A percentile compares a stretch with the other conserved stretches of the same genome.
Evolutionary conservation across 2,888 invertebrate genomes (phyloP).

Genomic region (Hipparchia semele): DNA sequence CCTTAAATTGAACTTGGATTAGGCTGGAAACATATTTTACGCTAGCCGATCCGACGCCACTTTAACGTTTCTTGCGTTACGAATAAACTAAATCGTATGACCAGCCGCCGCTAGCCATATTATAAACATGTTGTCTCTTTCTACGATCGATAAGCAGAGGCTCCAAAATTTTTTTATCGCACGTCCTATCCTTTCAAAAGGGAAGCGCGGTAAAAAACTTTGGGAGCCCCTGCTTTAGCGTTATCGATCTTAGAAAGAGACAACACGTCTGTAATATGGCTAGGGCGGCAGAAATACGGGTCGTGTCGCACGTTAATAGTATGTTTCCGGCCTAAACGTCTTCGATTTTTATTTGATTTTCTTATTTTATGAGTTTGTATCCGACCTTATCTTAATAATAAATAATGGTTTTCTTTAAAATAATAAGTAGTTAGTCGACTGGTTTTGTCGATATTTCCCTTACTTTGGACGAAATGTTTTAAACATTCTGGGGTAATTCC

Average conservation of each 20-base stretch:
- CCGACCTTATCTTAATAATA: neutral
- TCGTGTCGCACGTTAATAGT: neutral
- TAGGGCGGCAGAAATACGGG: neutral
- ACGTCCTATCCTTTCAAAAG: too few species aligned
- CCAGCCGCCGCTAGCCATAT: too few species aligned
- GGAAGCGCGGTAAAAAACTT: too few species aligned
- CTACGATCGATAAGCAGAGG: too few species aligned
- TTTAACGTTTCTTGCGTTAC: neutral
- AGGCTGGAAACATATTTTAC: neutral
- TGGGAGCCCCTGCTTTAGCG: too few species aligned
- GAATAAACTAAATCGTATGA: neutral
- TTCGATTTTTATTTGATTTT: slow-evolving; percentile 46
- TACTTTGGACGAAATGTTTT: neutral
- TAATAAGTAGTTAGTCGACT: neutral
- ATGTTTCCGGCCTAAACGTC: neutral
- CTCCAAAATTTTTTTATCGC: too few species aligned
- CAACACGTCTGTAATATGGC: too few species aligned
- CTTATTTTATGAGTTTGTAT: slow-evolving; percentile 9
- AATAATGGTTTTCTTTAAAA: neutral
- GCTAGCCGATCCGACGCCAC: neutral
- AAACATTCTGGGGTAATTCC: slow-evolving; percentile 28
- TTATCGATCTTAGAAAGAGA: too few species aligned
- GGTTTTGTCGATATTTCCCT: neutral
- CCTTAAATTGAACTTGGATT: slow-evolving; percentile 44
- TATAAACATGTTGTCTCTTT: too few species aligned